Base-by-base conservation (phyloP, 2,888 invertebrate species). In the Beris chalybata region DNA sequence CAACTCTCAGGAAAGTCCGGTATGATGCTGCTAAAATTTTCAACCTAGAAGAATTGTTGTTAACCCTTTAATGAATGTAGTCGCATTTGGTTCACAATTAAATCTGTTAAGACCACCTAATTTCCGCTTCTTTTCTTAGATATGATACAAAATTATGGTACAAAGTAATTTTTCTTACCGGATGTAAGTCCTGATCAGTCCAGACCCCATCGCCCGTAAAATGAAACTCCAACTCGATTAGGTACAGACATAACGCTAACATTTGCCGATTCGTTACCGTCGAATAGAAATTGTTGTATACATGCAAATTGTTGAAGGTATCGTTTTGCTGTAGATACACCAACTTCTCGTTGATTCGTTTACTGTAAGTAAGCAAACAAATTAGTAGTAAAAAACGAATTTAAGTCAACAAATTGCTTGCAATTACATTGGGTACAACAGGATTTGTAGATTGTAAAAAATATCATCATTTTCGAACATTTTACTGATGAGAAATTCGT, bases 161-260 rank as follows among this genome's bases (percentile, higher is more conserved):
- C n/a, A 22, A 2, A 22, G 52, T 13, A 11, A 22, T 30, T 6
- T 1, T 30, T 45, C 77, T 78, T 13, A 80, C 77, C 44, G 77
- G 76, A 52, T 78, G 74, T 5, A 74, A 72, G 63, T 78, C 78
- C 55, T 78, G 76, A 58, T 81, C 80, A 0, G 77, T 77, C 89
- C 90, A 91, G 48, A 92, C 83, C 0, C 89, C 91, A 74, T 91
- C 88, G 0, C 91, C 91, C 12, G 86, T 87, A 74, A 92, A 92
- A 77, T 91, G 87, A 76, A 86, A 85, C 72, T 87, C 85, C 71
- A 84, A 85, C 77, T 92, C 92, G 29, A 92, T 85, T 65, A 86
- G 83, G 75, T 92, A 92, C 53, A 91, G 74, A 61, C 87, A 84
- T 38, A 91, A 78, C 57, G 89, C 87, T 15, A 92, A 77, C 57